These are phyloP conservation scores for Torymus texanus DNA, from an alignment of 2,888 invertebrate species.

Conservation along the genomic window DNA sequence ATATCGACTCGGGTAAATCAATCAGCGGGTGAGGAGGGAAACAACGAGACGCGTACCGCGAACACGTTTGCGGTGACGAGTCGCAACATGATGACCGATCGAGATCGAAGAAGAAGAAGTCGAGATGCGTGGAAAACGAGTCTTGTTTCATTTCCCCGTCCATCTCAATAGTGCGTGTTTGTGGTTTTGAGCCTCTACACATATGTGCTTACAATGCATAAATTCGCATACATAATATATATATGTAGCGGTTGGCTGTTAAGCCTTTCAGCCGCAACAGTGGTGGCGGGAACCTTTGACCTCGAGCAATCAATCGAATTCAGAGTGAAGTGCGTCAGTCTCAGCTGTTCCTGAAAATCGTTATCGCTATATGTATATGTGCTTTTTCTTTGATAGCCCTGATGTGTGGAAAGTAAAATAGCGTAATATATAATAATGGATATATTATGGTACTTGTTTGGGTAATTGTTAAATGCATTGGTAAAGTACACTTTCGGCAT, in stretches of 20 bases:
- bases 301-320: conserved; percentile 4
- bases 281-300: conserved; percentile 18
- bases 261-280: background rate
- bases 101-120: conserved; percentile 8
- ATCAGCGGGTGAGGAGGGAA: too few species aligned
- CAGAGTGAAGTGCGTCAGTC: background rate
- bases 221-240: background rate
- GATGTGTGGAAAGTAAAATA: too few species aligned
- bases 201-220: background rate
- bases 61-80: background rate
- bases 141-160: conserved; percentile 1
- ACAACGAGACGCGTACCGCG: too few species aligned
- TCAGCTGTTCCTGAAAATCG: background rate
- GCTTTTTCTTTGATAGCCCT: too few species aligned
- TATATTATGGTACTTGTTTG: too few species aligned
- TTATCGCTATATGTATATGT: too few species aligned
- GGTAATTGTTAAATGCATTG: too few species aligned
- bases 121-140: conserved; percentile 29
- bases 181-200: background rate
- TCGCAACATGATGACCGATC: background rate
- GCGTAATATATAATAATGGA: too few species aligned
- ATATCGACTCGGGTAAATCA: background rate
- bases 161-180: conserved; percentile 4
- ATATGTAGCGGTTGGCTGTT: background rate
- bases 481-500: too few species aligned